Base-by-base conservation (phyloP, 2,888 invertebrate species). In the Phalangium opilio region DNA sequence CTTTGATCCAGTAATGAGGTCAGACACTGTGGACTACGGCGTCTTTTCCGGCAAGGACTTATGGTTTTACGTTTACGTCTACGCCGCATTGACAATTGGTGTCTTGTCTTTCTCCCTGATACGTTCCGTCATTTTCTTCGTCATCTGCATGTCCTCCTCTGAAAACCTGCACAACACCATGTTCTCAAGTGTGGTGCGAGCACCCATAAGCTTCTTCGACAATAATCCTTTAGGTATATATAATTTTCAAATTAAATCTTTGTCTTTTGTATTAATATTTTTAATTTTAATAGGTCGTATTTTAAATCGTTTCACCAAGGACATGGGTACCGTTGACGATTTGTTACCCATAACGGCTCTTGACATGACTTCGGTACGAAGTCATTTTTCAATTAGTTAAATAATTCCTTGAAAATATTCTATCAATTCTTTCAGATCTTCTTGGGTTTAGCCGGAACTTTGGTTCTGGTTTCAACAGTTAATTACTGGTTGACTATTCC, bases 401-500 rank as follows among this genome's bases (percentile, higher is more conserved):
- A 27, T 27, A 27, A 27, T 27, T 27, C 8, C 27, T n/a, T 8
- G 27, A 27, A 27, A 27, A 8, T 27, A 8, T 27, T 27, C 8
- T 27, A 8, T 27, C 27, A 8, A 27, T 27, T 27, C n/a, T n/a
- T 50, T 8, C 41, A 59, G 58, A 58, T 58, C 38, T 39, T 53
- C 14, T 45, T 58, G 35, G 52, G 45, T 2, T 51, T 67, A 50
- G 2, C 69, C 1, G 75, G 76, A 5, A 73, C 78, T 2, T 62
- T 82, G 12, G 59, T 74, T 1, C 71, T 82, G 2, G 75, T 87
- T 4, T 78, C 76, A 0, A 63, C 78, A 12, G 78, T 85, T 14
- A 86, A 85, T 70, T 78, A 76, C 48, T 75, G 77, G 71, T 72
- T 83, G 45, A 61, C 83, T 47, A 59, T 83, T 43, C 82, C 83